Evolutionary conservation across 2,797 vertebrate species (phyloP).

Genomic region (Myripristis murdjan): DNA sequence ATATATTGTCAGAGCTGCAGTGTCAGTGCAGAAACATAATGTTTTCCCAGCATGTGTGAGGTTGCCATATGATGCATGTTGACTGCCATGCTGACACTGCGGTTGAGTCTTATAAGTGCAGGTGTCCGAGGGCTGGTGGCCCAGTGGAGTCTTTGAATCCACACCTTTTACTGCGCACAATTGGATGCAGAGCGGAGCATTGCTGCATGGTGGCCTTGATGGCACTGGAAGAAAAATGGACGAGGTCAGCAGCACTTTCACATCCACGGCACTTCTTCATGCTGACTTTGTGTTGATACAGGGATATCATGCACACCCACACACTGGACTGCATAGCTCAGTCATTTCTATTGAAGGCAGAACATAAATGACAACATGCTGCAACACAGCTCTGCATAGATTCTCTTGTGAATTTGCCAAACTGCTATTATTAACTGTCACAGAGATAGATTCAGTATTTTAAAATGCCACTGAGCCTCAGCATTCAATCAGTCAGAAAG

Average conservation of each 20-base stretch:
- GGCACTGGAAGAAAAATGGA: constrained; percentile 74
- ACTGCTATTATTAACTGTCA: constrained; percentile 35
- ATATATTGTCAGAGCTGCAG: constrained; percentile 50
- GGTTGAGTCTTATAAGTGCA: constrained; percentile 74
- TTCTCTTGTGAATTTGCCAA: constrained; percentile 16
- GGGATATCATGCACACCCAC: constrained; percentile 61
- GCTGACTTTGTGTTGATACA: constrained; percentile 76
- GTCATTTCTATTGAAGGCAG: constrained; percentile 47
- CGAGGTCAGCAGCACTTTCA: constrained; percentile 80
- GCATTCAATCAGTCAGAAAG: constrained; percentile 19
- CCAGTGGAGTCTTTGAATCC: constrained; percentile 60
- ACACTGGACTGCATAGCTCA: constrained; percentile 44
- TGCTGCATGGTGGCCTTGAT: constrained; percentile 75
- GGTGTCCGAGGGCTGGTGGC: constrained; percentile 69
- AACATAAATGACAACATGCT: constrained; percentile 45
- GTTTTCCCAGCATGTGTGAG: constrained; percentile 57
- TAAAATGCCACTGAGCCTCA: constrained; percentile 7
- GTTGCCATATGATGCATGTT: constrained; percentile 68
- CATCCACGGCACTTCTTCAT: constrained; percentile 66
- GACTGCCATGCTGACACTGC: constrained; percentile 68
- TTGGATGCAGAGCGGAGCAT: constrained; percentile 53
- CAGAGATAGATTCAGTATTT: constrained; percentile 24
- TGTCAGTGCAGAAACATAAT: constrained; percentile 59
- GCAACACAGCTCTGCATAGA: constrained; percentile 39
- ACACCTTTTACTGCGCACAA: constrained; percentile 74